Conservation (phyloP, 1,140 invertebrate genomes). For the Dreissena rostriformis region DNA sequence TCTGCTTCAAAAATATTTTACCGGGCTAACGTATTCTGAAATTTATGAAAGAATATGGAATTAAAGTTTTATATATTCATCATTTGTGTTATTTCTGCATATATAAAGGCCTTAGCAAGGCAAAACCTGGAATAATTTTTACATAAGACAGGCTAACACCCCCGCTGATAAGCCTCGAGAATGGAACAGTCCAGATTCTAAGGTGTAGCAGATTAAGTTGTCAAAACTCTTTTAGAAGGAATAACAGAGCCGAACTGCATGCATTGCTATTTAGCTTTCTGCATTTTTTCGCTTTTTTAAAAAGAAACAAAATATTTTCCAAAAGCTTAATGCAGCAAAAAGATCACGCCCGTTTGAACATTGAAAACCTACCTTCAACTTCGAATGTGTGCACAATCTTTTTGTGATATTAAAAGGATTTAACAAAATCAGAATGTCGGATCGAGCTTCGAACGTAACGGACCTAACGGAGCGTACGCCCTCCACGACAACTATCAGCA, state of each 20-base stretch:
- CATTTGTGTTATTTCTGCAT: too few relatives aligned
- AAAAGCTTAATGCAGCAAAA: slow-evolving; percentile 48
- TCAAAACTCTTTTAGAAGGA: slow-evolving; percentile 29
- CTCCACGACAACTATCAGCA: slow-evolving; percentile 91
- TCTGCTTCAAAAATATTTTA: too few relatives aligned
- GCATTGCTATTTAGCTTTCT: slow-evolving; percentile 57
- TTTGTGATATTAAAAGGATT: slow-evolving; percentile 44
- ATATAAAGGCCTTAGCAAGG: too few relatives aligned
- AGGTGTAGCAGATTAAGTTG: background rate
- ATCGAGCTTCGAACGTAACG: slow-evolving; percentile 68
- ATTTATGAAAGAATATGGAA: too few relatives aligned
- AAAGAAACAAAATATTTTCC: slow-evolving; percentile 16
- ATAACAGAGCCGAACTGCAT: slow-evolving; percentile 58
- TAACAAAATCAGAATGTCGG: slow-evolving; percentile 67
- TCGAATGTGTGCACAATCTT: slow-evolving; percentile 54
- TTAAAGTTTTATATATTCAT: too few relatives aligned
- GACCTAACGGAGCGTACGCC: slow-evolving; percentile 77
- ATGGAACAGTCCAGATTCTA: slow-evolving; percentile 22
- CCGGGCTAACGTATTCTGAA: too few relatives aligned
- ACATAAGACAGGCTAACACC: background rate
- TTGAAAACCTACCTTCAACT: slow-evolving; percentile 25
- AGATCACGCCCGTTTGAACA: slow-evolving; percentile 54
- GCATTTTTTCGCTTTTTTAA: slow-evolving; percentile 42
- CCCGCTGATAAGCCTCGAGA: background rate
- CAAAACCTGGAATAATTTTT: too few relatives aligned